These are phyloP conservation scores for Oreotrochilus melanogaster DNA, from an alignment of 2,113 vertebrate species.

Conservation along the genomic window DNA sequence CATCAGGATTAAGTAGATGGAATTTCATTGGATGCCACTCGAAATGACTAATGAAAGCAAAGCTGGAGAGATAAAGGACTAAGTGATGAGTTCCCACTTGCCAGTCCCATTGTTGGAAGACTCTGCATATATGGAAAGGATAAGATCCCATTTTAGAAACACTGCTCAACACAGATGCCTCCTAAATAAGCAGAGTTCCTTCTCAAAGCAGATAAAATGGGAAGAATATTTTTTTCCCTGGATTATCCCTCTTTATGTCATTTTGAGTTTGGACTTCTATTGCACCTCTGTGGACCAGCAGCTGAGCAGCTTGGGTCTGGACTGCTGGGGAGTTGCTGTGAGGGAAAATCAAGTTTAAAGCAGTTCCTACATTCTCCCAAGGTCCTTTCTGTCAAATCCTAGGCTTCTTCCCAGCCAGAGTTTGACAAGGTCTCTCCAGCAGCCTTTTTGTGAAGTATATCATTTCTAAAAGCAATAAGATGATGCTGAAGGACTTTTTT, in stretches of 20 bases:
- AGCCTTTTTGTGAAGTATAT: background rate
- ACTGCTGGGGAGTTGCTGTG: background rate
- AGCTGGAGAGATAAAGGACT: background rate
- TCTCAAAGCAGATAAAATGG: background rate
- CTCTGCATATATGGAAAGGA: accelerated
- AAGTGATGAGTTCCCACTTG: background rate
- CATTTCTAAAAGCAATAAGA: background rate
- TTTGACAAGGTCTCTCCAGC: background rate
- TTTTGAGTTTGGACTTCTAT: background rate
- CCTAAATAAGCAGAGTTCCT: background rate
- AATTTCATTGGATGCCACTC: background rate
- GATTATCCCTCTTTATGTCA: background rate
- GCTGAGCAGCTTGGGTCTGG: background rate
- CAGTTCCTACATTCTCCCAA: background rate
- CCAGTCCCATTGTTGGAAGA: background rate
- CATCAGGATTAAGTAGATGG: background rate
- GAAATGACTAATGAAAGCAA: background rate
- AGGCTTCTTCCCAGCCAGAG: background rate
- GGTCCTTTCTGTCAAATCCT: background rate
- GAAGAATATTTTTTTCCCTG: background rate
- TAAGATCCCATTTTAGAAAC: background rate
- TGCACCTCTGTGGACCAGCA: background rate
- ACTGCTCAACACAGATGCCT: accelerated
- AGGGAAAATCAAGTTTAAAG: background rate
- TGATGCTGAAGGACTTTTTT: background rate